Percentiles rank a stretch among this genome's conserved stretches.
Conservation (phyloP, 2,888 invertebrate genomes). For the Machimus atricapillus region DNA sequence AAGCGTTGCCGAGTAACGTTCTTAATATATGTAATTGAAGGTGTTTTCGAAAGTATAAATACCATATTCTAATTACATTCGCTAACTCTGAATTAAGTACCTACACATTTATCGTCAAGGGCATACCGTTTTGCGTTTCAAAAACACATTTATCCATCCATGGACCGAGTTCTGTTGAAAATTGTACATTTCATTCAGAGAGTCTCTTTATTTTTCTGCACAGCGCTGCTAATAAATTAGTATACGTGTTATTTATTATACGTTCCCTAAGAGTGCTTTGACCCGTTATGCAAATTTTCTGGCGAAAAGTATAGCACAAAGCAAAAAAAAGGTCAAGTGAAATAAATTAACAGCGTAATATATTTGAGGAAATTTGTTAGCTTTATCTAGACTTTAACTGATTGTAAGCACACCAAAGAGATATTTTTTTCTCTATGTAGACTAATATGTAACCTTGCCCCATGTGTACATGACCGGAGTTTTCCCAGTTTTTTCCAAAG, state of each 20-base stretch:
- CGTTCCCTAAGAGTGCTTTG: not conserved
- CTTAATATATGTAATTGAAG: not conserved
- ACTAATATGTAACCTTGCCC: not conserved
- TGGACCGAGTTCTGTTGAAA: not conserved
- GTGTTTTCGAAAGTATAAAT: not conserved
- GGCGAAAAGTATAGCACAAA: not conserved
- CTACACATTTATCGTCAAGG: not conserved
- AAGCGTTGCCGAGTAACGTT: not conserved
- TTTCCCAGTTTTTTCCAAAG: not conserved
- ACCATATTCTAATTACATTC: not conserved
- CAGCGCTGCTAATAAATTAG: not conserved
- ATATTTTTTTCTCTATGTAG: not conserved
- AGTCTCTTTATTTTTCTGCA: not conserved
- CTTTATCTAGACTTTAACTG: not conserved
- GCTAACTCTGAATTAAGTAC: not conserved
- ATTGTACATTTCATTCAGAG: not conserved
- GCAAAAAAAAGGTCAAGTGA: not conserved
- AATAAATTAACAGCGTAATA: not conserved
- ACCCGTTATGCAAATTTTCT: not conserved
- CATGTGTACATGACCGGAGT: not conserved
- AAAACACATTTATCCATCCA: not conserved
- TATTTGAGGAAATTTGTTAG: not conserved
- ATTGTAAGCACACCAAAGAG: not conserved
- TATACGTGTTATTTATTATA: not conserved
- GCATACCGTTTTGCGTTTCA: not conserved